Conservation (phyloP, 2,888 invertebrate species). For the Biston stratarius region DNA sequence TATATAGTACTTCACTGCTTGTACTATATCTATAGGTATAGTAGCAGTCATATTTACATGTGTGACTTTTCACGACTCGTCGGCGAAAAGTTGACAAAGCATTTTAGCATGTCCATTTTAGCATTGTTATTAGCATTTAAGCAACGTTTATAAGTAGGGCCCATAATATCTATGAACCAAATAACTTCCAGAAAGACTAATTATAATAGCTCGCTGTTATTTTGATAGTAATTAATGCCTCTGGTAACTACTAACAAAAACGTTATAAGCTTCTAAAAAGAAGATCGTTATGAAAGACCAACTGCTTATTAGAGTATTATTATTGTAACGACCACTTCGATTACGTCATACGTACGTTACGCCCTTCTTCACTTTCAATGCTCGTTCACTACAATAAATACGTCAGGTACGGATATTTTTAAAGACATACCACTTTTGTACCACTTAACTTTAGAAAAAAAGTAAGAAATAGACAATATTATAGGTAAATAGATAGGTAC, state of each 20-base stretch:
- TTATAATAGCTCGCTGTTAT: neutral
- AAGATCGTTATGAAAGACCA: conserved; percentile 4
- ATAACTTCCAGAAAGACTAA: neutral
- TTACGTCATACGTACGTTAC: neutral
- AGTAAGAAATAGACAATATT: neutral
- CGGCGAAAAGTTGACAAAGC: neutral
- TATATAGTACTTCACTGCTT: too few relatives aligned
- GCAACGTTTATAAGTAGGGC: too few relatives aligned
- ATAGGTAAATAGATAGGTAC: too few relatives aligned
- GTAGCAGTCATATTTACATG: too few relatives aligned
- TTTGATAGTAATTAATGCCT: neutral
- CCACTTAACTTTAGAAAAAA: neutral
- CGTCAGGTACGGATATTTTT: neutral
- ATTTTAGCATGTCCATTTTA: too few relatives aligned
- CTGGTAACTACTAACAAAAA: neutral
- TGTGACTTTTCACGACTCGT: too few relatives aligned
- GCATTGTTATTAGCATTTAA: too few relatives aligned
- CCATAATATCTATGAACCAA: neutral
- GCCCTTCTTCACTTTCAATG: conserved; percentile 8
- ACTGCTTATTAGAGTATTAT: conserved; percentile 6
- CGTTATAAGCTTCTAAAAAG: neutral
- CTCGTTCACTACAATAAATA: conserved; percentile 4
- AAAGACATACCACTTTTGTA: neutral
- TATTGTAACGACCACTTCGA: conserved; percentile 3
- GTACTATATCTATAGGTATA: too few relatives aligned